Percentiles rank a stretch among this genome's conserved stretches.
Evolutionary conservation across 2,113 vertebrate genomes (phyloP).

Genomic region (Phoxinus phoxinus): DNA sequence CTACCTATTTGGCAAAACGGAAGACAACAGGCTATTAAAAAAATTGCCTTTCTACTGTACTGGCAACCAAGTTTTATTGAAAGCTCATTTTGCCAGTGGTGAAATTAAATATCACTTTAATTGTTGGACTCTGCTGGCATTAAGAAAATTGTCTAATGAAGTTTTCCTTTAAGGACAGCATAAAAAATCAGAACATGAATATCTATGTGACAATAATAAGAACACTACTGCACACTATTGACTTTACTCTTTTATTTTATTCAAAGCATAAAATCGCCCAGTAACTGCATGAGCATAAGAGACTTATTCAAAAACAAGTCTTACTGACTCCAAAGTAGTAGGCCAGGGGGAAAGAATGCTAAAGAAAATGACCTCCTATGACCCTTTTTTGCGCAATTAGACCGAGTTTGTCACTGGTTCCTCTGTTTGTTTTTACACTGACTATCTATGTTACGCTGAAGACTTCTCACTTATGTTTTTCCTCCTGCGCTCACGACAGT

Average conservation of each 20-base stretch:
- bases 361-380: not conserved
- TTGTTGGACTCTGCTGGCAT: not conserved
- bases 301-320: not conserved
- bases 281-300: not conserved
- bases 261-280: too few relatives aligned
- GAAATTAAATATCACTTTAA: not conserved
- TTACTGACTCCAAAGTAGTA: not conserved
- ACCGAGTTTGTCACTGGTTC: not conserved
- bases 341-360: not conserved
- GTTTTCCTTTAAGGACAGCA: too few relatives aligned
- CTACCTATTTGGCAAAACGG: too few relatives aligned
- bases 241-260: too few relatives aligned
- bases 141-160: not conserved
- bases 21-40: too few relatives aligned
- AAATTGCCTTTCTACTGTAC: too few relatives aligned
- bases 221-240: too few relatives aligned
- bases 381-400: too few relatives aligned
- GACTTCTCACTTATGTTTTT: constrained; percentile 41
- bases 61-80: too few relatives aligned
- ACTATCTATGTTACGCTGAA: constrained; percentile 19
- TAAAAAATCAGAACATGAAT: too few relatives aligned
- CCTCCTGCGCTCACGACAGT: constrained; percentile 45
- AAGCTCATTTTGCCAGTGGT: too few relatives aligned
- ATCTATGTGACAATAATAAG: too few relatives aligned
- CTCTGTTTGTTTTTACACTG: constrained; percentile 24